Conservation (phyloP, 64 coral and sea anemone species). For the Actinia equina region DNA sequence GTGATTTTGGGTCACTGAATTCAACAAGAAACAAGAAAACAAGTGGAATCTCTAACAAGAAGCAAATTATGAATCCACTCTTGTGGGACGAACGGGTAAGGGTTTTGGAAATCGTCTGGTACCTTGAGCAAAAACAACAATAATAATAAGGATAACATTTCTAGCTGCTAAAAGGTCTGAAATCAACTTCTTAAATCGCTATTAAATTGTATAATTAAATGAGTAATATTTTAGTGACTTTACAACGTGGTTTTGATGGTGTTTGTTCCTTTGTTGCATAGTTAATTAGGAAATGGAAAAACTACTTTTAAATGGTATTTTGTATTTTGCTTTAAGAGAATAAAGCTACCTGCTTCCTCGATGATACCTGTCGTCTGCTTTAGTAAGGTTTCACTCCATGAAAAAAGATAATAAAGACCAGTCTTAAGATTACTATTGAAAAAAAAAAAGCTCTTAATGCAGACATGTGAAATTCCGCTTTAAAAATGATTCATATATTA, state of each 20-base stretch:
- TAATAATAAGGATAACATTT: background rate
- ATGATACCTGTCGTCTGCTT: background rate
- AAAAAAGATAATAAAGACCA: background rate
- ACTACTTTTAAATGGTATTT: background rate
- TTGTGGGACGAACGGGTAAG: constrained; percentile 5
- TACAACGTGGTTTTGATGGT: background rate
- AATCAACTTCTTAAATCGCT: background rate
- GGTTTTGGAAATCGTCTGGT: background rate
- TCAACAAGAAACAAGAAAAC: constrained; percentile 36
- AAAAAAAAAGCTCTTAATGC: background rate
- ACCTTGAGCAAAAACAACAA: background rate
- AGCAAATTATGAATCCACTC: background rate
- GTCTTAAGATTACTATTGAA: background rate
- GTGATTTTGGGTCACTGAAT: constrained; percentile 33
- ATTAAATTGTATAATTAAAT: too few relatives aligned
- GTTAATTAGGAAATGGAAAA: background rate
- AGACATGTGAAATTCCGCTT: background rate
- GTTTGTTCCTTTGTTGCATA: constrained; percentile 3
- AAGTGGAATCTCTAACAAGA: background rate
- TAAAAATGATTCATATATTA: background rate
- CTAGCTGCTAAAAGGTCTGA: background rate
- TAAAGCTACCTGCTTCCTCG: background rate
- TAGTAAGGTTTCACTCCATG: background rate
- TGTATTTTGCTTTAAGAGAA: constrained; percentile 4
- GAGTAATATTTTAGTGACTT: background rate